Conservation (phyloP, 2,113 vertebrate species). For the Dolichallabes microphthalmus region DNA sequence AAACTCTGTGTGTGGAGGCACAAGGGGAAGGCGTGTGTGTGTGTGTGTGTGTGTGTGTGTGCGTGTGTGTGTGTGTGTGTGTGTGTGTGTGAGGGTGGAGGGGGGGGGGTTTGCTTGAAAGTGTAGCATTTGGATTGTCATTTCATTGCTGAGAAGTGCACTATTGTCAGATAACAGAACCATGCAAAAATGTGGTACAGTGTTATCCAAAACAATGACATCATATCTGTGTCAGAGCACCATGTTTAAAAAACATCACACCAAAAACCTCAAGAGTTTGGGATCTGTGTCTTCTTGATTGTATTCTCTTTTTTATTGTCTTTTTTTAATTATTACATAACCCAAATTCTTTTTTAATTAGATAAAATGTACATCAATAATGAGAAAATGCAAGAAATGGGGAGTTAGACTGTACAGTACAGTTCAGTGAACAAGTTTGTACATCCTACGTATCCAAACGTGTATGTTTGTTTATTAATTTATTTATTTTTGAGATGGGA, state of each 20-base stretch:
- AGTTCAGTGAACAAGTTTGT: neutral
- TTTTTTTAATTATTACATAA: neutral
- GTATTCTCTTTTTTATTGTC: no score
- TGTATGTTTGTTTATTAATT: no score
- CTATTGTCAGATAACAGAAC: slow-evolving; percentile 33
- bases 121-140: slow-evolving; percentile 44
- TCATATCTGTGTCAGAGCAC: slow-evolving; percentile 23
- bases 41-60: slow-evolving; percentile 39
- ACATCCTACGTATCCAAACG: neutral
- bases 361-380: neutral
- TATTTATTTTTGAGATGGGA: neutral
- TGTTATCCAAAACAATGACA: slow-evolving; percentile 20
- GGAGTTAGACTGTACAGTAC: neutral
- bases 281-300: neutral
- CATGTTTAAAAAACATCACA: neutral
- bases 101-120: slow-evolving; percentile 8
- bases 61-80: neutral
- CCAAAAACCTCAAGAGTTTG: neutral
- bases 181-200: slow-evolving; percentile 36
- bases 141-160: slow-evolving; percentile 36
- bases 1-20: slow-evolving; percentile 64
- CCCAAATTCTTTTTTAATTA: neutral
- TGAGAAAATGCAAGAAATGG: neutral
- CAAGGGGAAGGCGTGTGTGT: slow-evolving; percentile 39
- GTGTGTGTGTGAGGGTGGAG: neutral